phyloP scores from a whole-genome alignment of 1,140 invertebrate genomes.

The Marisa cornuarietis region DNA sequence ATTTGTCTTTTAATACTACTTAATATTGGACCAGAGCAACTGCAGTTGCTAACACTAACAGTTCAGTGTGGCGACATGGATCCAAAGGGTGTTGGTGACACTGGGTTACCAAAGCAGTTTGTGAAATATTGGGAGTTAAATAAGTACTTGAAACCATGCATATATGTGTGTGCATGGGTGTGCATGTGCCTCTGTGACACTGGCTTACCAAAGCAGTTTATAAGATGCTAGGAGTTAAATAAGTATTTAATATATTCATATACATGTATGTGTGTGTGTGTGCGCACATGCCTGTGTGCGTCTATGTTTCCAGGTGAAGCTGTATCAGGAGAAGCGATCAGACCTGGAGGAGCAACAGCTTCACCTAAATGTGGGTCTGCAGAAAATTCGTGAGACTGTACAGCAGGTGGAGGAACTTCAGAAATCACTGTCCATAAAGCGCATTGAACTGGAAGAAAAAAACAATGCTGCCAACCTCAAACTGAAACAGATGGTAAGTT shows the following conservation, averaged over 20 bases:
- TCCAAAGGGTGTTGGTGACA: too few relatives aligned
- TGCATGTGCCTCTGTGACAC: too few relatives aligned
- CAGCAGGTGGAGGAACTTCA: constrained; percentile 99
- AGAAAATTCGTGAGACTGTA: constrained; percentile 99
- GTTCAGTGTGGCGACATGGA: too few relatives aligned
- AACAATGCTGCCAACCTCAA: constrained; percentile 99
- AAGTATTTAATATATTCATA: not conserved
- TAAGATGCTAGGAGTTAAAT: too few relatives aligned
- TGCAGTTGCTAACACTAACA: too few relatives aligned
- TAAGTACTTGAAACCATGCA: too few relatives aligned
- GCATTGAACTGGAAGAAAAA: constrained; percentile 94
- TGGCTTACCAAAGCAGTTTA: too few relatives aligned
- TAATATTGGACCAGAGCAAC: too few relatives aligned
- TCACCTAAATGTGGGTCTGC: constrained; percentile 97
- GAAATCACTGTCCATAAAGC: constrained; percentile 95
- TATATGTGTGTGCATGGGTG: too few relatives aligned
- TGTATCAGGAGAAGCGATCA: constrained; percentile 97
- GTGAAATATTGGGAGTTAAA: too few relatives aligned
- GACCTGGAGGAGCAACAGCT: constrained; percentile 99
- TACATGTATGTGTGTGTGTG: not conserved
- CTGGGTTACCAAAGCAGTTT: too few relatives aligned
- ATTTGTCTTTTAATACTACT: too few relatives aligned
- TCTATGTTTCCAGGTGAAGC: constrained; percentile 73
- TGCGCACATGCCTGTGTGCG: not conserved
- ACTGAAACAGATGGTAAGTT: constrained; percentile 90